Evolutionary conservation across 2,113 vertebrate species (phyloP).

Genomic region (Tringa solitaria): DNA sequence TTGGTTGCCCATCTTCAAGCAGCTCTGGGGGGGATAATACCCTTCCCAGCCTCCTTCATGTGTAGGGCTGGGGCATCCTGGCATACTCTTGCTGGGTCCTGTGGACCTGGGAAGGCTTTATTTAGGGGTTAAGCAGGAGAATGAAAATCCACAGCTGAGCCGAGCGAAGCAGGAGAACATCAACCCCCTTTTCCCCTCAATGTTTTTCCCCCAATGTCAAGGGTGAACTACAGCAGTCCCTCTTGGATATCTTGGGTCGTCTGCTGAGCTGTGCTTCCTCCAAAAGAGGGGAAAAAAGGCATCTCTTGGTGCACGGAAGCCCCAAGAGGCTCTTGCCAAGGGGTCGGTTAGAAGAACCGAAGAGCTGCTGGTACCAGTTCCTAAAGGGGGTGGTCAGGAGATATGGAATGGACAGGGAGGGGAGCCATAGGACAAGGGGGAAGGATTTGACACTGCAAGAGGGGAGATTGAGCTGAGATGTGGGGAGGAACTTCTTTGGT

Average conservation of each 20-base stretch:
- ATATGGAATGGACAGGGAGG: too few species aligned
- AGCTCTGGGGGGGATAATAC: rapidly evolving
- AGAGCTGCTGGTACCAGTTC: too few species aligned
- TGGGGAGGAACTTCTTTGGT: too few species aligned
- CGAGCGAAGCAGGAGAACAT: neutral
- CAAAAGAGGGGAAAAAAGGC: neutral
- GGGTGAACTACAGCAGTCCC: neutral
- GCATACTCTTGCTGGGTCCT: neutral
- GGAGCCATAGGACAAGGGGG: too few species aligned
- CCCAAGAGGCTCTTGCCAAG: neutral
- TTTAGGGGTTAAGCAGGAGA: neutral
- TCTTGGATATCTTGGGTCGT: neutral
- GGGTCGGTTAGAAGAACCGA: neutral
- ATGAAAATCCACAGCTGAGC: neutral
- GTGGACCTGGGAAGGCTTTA: neutral
- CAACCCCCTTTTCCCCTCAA: neutral
- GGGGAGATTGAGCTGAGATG: too few species aligned
- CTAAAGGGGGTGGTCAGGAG: too few species aligned
- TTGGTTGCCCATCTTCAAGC: neutral
- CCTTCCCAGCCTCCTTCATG: rapidly evolving
- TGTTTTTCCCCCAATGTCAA: neutral
- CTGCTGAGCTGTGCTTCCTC: neutral
- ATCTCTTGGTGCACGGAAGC: neutral
- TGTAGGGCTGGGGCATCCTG: neutral
- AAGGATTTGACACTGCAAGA: too few species aligned